These are phyloP conservation scores for Leptodirus hochenwartii DNA, from an alignment of 2,888 invertebrate species.

Conservation along the genomic window DNA sequence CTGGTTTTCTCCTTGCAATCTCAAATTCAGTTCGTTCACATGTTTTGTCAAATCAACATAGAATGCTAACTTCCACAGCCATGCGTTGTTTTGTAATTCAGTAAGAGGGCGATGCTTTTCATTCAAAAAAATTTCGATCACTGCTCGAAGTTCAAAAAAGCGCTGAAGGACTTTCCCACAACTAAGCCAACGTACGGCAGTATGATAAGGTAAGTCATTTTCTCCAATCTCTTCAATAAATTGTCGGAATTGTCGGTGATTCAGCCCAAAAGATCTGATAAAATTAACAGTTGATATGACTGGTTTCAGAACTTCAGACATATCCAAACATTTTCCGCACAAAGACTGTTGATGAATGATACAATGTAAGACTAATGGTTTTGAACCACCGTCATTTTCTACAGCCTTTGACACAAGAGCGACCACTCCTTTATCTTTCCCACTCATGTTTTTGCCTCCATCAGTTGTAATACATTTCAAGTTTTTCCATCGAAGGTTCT, in stretches of 20 bases:
- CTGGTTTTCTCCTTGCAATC: slow-evolving; percentile 11
- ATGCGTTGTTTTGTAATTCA: too few species aligned
- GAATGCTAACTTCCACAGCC: slow-evolving; percentile 8
- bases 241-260: slow-evolving; percentile 14
- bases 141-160: slow-evolving; percentile 5
- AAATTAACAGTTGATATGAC: slow-evolving; percentile 18
- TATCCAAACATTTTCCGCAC: slow-evolving; percentile 19
- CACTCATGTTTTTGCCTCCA: too few species aligned
- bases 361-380: slow-evolving; percentile 18
- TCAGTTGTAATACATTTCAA: too few species aligned
- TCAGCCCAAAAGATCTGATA: slow-evolving; percentile 14
- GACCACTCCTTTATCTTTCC: too few species aligned
- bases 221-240: slow-evolving; percentile 16
- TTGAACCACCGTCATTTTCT: slow-evolving; percentile 16
- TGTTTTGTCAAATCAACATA: slow-evolving; percentile 10
- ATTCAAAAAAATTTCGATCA: slow-evolving; percentile 2
- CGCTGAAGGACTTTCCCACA: slow-evolving; percentile 7
- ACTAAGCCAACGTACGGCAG: slow-evolving; percentile 8
- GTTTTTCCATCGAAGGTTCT: slow-evolving; percentile 5
- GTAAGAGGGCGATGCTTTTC: slow-evolving; percentile 6
- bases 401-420: slow-evolving; percentile 2
- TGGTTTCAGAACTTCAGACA: slow-evolving; percentile 18
- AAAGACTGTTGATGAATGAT: slow-evolving; percentile 18
- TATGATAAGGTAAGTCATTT: slow-evolving; percentile 9
- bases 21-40: slow-evolving; percentile 11